Percentiles rank a stretch among this genome's conserved stretches.
Evolutionary conservation across 2,113 vertebrate genomes (phyloP).

Genomic region (Tursiops truncatus): DNA sequence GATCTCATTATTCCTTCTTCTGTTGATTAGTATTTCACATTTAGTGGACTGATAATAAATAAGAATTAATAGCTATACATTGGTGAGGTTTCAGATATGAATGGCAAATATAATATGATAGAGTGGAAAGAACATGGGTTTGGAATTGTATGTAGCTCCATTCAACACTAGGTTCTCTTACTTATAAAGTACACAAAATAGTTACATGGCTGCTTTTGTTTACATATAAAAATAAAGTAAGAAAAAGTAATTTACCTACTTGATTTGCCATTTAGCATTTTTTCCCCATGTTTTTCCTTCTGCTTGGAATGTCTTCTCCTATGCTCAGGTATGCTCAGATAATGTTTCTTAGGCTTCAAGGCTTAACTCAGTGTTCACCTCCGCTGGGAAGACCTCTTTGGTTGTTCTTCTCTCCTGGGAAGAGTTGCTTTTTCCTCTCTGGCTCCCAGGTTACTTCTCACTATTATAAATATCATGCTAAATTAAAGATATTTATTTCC

Average conservation of each 20-base stretch:
- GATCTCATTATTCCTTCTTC: slow-evolving; percentile 56
- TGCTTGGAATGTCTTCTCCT: background rate
- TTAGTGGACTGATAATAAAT: background rate
- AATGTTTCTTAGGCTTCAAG: background rate
- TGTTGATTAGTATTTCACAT: slow-evolving; percentile 56
- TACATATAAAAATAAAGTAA: background rate
- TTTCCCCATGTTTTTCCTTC: background rate
- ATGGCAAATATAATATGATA: background rate
- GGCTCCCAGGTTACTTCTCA: background rate
- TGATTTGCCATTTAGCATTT: background rate
- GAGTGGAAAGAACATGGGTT: background rate
- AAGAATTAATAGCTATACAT: background rate
- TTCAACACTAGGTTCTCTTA: background rate
- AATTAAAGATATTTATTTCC: slow-evolving; percentile 21
- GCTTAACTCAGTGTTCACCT: background rate
- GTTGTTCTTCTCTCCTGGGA: background rate
- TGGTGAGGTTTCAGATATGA: background rate
- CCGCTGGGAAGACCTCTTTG: background rate
- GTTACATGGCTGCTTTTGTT: background rate
- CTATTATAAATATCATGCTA: background rate
- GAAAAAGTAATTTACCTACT: background rate
- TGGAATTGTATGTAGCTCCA: background rate
- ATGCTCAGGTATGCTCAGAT: background rate
- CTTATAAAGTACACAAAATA: background rate
- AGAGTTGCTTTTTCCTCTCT: background rate